Percentiles rank a stretch among this genome's conserved stretches.
These are phyloP conservation scores for Plebejus melissa DNA, from an alignment of 2,888 invertebrate species.

Conservation along the genomic window DNA sequence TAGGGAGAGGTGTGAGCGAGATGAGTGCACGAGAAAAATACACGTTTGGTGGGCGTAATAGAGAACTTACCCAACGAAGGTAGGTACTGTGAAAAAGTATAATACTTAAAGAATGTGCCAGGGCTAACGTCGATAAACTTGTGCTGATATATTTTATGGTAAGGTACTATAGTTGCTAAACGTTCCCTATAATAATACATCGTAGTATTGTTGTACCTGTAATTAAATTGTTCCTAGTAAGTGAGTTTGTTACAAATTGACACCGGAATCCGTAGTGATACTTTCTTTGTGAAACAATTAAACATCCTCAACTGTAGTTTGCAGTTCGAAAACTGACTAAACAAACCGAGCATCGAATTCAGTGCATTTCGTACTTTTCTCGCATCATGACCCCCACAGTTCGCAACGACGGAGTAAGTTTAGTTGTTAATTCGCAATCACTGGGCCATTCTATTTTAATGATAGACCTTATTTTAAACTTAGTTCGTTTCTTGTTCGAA, in stretches of 20 bases:
- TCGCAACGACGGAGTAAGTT: slow-evolving; percentile 18
- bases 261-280: slow-evolving; percentile 26
- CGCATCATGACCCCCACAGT: slow-evolving; percentile 3
- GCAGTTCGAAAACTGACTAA: slow-evolving; percentile 37
- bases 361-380: slow-evolving; percentile 9
- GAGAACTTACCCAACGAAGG: too few relatives aligned
- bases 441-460: not conserved
- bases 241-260: not conserved
- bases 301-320: slow-evolving; percentile 38
- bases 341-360: slow-evolving; percentile 31
- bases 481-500: not conserved
- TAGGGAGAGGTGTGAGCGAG: too few relatives aligned
- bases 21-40: too few relatives aligned
- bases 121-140: too few relatives aligned
- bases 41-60: too few relatives aligned
- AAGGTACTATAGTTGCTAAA: too few relatives aligned
- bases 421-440: slow-evolving; percentile 1
- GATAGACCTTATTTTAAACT: not conserved
- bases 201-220: not conserved
- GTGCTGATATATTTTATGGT: too few relatives aligned
- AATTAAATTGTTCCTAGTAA: not conserved
- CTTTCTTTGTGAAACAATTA: slow-evolving; percentile 33
- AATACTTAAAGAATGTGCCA: too few relatives aligned
- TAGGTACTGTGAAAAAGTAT: too few relatives aligned
- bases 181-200: too few relatives aligned